phyloP scores from a whole-genome alignment of 2,797 vertebrate species.

The Oceanodroma leucorhoa region DNA sequence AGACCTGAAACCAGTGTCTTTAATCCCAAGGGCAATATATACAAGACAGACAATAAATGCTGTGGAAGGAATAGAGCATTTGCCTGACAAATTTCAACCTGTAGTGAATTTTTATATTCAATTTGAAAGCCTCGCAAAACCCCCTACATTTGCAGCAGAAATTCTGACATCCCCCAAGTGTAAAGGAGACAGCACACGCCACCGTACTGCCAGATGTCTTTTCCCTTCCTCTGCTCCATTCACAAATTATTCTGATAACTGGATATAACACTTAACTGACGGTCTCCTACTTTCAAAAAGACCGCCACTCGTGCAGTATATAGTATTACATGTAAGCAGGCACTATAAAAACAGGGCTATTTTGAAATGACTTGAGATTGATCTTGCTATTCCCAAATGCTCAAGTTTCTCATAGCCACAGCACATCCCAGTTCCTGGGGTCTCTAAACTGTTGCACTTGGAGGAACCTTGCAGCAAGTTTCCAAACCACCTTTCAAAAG shows the following conservation, averaged over 20 bases:
- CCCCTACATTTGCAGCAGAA: background rate
- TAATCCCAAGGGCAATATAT: background rate
- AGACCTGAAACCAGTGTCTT: background rate
- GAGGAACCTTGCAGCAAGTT: background rate
- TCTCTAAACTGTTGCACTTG: background rate
- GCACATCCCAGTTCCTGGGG: background rate
- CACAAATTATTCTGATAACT: background rate
- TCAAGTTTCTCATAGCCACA: background rate
- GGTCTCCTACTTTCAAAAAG: background rate
- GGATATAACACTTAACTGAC: background rate
- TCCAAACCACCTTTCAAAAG: background rate
- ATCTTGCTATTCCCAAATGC: background rate
- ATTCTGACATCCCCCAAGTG: background rate
- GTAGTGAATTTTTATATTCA: background rate
- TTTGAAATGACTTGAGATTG: background rate
- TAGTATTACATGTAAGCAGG: background rate
- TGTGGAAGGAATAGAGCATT: background rate
- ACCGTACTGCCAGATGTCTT: background rate
- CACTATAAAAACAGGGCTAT: background rate
- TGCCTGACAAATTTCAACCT: constrained; percentile 24
- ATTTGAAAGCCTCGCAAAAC: background rate
- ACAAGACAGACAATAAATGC: background rate
- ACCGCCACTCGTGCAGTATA: background rate
- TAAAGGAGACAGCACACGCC: background rate
- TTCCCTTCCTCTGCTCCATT: background rate